These are phyloP conservation scores for Laupala kohalensis DNA, from an alignment of 1,140 invertebrate genomes.

Conservation along the genomic window DNA sequence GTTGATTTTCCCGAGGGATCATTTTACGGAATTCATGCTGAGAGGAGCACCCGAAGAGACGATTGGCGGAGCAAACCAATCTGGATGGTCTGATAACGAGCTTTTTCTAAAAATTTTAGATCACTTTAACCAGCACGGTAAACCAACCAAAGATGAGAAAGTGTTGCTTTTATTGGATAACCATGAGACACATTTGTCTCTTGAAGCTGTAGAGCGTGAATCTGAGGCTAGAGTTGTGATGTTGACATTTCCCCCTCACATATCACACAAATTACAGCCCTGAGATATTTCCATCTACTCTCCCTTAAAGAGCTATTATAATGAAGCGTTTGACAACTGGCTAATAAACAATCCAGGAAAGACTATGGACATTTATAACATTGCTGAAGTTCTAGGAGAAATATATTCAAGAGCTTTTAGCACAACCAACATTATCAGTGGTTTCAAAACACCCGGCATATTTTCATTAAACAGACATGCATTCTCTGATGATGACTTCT, in stretches of 20 bases:
- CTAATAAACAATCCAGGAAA: background rate
- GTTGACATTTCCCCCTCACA: constrained; percentile 1
- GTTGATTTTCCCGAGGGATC: constrained; percentile 1
- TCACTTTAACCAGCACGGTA: background rate
- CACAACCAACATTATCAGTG: background rate
- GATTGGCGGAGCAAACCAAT: background rate
- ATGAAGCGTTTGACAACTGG: background rate
- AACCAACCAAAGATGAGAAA: background rate
- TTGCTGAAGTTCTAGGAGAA: background rate
- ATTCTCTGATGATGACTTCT: too few species aligned
- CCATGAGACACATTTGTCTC: constrained; percentile 3
- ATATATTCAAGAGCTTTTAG: background rate
- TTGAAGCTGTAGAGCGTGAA: background rate
- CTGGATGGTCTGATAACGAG: constrained; percentile 3
- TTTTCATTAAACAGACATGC: too few species aligned
- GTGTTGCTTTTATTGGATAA: constrained; percentile 4
- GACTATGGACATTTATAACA: background rate
- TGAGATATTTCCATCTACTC: background rate
- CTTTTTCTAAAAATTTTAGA: constrained; percentile 1
- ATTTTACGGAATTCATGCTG: constrained; percentile 4
- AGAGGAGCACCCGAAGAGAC: constrained; percentile 2
- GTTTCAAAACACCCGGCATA: too few species aligned
- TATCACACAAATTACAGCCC: constrained; percentile 5
- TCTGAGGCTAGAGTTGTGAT: background rate
- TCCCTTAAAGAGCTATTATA: constrained; percentile 2